These are phyloP conservation scores for Thymallus thymallus DNA, from an alignment of 2,113 vertebrate genomes.

Conservation along the genomic window DNA sequence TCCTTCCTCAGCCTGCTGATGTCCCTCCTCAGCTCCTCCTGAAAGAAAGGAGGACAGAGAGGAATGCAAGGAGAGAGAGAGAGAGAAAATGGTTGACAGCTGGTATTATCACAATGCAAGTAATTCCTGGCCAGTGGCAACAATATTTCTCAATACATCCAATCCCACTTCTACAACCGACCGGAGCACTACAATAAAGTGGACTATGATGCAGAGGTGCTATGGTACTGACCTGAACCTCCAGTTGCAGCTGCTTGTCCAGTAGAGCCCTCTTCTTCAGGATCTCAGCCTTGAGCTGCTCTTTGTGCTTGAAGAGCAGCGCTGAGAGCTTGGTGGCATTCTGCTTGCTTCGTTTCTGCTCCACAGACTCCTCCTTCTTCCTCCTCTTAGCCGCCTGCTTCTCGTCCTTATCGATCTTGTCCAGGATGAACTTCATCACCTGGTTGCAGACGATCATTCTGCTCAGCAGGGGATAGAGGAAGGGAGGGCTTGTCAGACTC, in stretches of 20 bases:
- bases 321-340: constrained; percentile 93
- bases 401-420: constrained; percentile 99
- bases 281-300: constrained; percentile 95
- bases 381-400: constrained; percentile 95
- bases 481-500: not conserved
- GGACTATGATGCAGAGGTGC: not conserved
- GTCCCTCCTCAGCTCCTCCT: constrained; percentile 95
- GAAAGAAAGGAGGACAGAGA: not conserved
- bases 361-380: constrained; percentile 94
- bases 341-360: constrained; percentile 95
- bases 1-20: constrained; percentile 86
- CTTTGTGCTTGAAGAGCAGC: constrained; percentile 96
- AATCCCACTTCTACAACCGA: not conserved
- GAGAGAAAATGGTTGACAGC: not conserved
- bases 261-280: constrained; percentile 94
- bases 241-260: constrained; percentile 95
- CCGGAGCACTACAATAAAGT: not conserved
- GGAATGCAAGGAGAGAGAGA: not conserved
- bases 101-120: no score
- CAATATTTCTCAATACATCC: not conserved
- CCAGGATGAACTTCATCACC: constrained; percentile 98
- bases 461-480: constrained; percentile 3
- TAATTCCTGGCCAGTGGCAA: no score
- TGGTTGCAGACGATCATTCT: constrained; percentile 99
- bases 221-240: constrained; percentile 71